phyloP scores from a whole-genome alignment of 2,888 invertebrate genomes.

The Dryococelus australis region DNA sequence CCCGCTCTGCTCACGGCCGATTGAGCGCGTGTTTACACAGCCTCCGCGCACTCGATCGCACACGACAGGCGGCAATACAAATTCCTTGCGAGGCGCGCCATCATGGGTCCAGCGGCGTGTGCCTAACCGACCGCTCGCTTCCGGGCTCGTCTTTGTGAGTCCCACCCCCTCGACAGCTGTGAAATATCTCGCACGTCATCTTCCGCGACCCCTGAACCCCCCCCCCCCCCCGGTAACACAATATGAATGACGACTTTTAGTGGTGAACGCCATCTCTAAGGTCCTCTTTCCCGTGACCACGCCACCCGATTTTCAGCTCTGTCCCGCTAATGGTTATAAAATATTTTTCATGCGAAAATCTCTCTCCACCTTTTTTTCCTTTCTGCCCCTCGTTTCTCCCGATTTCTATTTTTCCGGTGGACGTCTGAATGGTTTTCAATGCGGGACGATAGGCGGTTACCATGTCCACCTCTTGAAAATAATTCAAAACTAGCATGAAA shows the following conservation, averaged over 20 bases:
- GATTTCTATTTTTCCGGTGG: neutral
- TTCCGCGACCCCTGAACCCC: too few species aligned
- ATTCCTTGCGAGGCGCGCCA: too few species aligned
- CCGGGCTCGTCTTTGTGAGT: neutral
- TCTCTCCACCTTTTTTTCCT: neutral
- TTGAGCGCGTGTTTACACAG: neutral
- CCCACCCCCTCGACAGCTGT: neutral
- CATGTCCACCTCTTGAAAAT: constrained; percentile 26
- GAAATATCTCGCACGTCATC: neutral
- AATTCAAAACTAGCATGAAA: constrained; percentile 23
- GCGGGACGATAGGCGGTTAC: constrained; percentile 18
- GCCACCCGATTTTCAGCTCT: neutral
- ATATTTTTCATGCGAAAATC: constrained; percentile 16
- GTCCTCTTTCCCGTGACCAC: neutral
- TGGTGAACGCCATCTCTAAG: neutral
- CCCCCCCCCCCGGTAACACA: neutral
- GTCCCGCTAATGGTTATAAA: constrained; percentile 16
- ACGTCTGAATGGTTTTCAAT: constrained; percentile 20
- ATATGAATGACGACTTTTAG: too few species aligned
- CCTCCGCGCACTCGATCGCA: neutral
- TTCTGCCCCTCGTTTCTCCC: neutral
- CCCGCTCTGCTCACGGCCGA: neutral
- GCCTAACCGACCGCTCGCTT: neutral
- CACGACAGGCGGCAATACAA: neutral
- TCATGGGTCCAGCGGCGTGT: constrained; percentile 1